Evolutionary conservation across 2,888 invertebrate genomes (phyloP).

Genomic region (Drosophila nr. medialis): DNA sequence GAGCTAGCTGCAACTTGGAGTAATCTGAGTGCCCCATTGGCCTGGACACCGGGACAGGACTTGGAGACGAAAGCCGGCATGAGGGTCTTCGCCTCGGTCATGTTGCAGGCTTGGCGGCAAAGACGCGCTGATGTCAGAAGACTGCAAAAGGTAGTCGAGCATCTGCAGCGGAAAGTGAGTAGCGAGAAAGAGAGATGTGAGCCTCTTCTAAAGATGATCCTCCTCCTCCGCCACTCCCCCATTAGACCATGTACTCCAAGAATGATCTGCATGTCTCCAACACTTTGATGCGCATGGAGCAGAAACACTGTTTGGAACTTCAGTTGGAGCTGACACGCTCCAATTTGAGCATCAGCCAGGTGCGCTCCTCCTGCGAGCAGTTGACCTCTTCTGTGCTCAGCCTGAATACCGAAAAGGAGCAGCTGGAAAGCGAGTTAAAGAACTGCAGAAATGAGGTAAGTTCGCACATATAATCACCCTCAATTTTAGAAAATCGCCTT

Average conservation of each 20-base stretch:
- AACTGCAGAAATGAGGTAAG: slow-evolving; percentile 35
- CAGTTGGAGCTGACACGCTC: slow-evolving; percentile 68
- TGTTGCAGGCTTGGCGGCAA: slow-evolving; percentile 82
- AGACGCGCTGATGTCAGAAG: slow-evolving; percentile 73
- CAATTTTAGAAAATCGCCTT: neutral
- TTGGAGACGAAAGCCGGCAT: slow-evolving; percentile 56
- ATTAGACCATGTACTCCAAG: slow-evolving; percentile 68
- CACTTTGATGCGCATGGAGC: slow-evolving; percentile 78
- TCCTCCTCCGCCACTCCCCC: neutral
- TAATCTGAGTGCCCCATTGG: slow-evolving; percentile 1
- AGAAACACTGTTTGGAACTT: slow-evolving; percentile 79
- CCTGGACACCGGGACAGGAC: slow-evolving; percentile 1
- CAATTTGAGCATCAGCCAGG: slow-evolving; percentile 54
- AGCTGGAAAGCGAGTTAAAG: slow-evolving; percentile 61
- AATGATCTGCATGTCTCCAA: slow-evolving; percentile 78
- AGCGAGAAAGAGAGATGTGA: neutral
- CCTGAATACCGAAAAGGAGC: slow-evolving; percentile 62
- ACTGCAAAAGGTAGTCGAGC: slow-evolving; percentile 60
- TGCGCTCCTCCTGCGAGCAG: slow-evolving; percentile 64
- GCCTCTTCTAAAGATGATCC: neutral
- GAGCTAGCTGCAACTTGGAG: neutral
- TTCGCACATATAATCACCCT: neutral
- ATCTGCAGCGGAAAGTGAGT: slow-evolving; percentile 69
- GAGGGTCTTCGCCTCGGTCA: slow-evolving; percentile 75
- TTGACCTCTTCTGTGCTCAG: slow-evolving; percentile 63